Evolutionary conservation across 2,113 vertebrate genomes (phyloP).

Genomic region (Rhabdomys dilectus): DNA sequence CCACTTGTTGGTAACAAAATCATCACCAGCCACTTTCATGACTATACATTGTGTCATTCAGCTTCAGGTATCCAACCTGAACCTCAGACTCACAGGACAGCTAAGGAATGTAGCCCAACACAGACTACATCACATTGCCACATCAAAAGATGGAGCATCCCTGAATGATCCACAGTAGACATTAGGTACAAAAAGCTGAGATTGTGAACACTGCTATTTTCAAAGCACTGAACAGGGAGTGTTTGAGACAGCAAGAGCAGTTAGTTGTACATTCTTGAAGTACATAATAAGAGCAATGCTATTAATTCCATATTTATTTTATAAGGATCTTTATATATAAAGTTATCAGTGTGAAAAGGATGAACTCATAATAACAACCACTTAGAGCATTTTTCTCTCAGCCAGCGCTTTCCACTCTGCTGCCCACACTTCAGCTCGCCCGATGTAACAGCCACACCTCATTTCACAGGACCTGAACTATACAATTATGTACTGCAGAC

Average conservation of each 20-base stretch:
- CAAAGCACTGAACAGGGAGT: constrained; percentile 15
- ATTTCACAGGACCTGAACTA: constrained; percentile 57
- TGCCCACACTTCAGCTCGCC: constrained; percentile 35
- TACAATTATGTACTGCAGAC: constrained; percentile 39
- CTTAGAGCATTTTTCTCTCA: constrained; percentile 54
- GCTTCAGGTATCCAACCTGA: not conserved
- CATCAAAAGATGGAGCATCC: not conserved
- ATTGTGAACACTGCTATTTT: constrained; percentile 32
- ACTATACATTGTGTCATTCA: not conserved
- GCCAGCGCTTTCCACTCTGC: constrained; percentile 38
- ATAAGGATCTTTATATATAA: constrained; percentile 57
- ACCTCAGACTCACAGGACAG: not conserved
- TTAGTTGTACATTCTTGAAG: constrained; percentile 16
- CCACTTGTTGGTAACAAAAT: not conserved
- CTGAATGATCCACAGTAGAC: constrained; percentile 19
- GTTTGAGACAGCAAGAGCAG: not conserved
- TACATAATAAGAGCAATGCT: constrained; percentile 53
- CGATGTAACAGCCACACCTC: constrained; percentile 14
- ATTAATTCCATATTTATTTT: constrained; percentile 67
- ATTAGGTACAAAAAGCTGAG: not conserved
- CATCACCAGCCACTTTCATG: not conserved
- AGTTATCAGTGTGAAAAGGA: constrained; percentile 57
- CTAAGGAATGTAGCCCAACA: not conserved
- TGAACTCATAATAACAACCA: constrained; percentile 47
- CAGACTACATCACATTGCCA: not conserved